Conservation (phyloP, 2,888 invertebrate genomes). For the Drosophila glabriapex region DNA sequence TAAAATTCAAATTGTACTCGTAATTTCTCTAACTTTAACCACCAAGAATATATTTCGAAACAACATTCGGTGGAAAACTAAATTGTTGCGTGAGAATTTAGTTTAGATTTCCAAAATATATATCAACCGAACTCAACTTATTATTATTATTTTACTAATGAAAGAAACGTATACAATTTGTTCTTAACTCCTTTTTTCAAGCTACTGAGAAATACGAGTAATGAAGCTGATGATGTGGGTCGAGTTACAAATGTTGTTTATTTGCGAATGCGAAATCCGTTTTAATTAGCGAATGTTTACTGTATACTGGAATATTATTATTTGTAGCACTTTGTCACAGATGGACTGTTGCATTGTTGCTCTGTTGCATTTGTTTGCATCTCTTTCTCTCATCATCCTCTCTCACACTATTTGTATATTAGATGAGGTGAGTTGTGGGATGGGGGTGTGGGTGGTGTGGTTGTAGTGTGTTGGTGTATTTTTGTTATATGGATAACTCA, state of each 20-base stretch:
- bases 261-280: background rate
- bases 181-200: background rate
- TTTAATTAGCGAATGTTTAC: constrained; percentile 1
- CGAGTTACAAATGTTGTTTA: background rate
- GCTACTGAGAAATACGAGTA: background rate
- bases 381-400: background rate
- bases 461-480: background rate
- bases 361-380: constrained; percentile 9
- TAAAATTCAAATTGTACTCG: background rate
- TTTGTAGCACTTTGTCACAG: background rate
- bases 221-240: background rate
- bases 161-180: background rate
- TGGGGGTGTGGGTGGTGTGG: background rate
- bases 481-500: constrained; percentile 32
- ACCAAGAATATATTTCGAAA: background rate
- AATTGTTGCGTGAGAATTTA: background rate
- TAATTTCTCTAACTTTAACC: background rate
- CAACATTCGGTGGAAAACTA: background rate
- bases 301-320: constrained; percentile 1
- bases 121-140: background rate
- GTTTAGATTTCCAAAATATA: background rate
- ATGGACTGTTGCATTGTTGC: constrained; percentile 5
- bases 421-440: background rate
- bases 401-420: background rate
- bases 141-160: background rate